Evolutionary conservation across 2,888 invertebrate species (phyloP).

Genomic region (Sicus ferrugineus): DNA sequence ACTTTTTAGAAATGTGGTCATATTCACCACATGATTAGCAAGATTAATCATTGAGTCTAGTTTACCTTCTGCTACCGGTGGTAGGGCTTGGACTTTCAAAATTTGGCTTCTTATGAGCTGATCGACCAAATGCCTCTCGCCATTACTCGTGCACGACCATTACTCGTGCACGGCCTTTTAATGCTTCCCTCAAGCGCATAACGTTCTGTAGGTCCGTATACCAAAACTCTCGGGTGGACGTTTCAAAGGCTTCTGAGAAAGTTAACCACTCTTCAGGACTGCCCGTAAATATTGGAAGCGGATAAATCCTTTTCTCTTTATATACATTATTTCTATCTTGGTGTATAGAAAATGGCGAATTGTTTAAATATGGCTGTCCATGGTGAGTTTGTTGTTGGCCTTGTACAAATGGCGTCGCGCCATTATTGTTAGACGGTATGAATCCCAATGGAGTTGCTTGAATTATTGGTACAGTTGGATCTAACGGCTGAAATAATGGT

Average conservation of each 20-base stretch:
- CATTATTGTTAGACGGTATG: constrained; percentile 1
- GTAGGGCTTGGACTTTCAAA: too few relatives aligned
- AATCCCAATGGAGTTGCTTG: not conserved
- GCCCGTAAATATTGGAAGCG: constrained; percentile 14
- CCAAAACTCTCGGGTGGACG: constrained; percentile 11
- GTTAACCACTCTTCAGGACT: constrained; percentile 9
- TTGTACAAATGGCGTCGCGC: not conserved
- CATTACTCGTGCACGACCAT: too few relatives aligned
- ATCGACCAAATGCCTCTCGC: too few relatives aligned
- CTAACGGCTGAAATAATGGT: not conserved
- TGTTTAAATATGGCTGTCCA: not conserved
- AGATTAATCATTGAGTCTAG: too few relatives aligned
- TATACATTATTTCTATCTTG: constrained; percentile 10
- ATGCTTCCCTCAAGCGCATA: constrained; percentile 4
- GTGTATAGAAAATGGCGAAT: not conserved
- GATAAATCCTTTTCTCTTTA: constrained; percentile 23
- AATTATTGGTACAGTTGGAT: not conserved
- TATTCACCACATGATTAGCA: too few relatives aligned
- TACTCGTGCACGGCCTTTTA: constrained; percentile 4
- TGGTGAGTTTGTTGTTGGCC: not conserved
- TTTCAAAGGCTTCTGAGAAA: constrained; percentile 10
- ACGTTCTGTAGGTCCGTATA: constrained; percentile 21
- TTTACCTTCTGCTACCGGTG: too few relatives aligned
- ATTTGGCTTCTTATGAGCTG: too few relatives aligned
- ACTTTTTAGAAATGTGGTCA: too few relatives aligned